Percentiles rank a stretch among this genome's conserved stretches.
phyloP scores from a whole-genome alignment of 2,113 vertebrate species.

The Trematomus loennbergii region DNA sequence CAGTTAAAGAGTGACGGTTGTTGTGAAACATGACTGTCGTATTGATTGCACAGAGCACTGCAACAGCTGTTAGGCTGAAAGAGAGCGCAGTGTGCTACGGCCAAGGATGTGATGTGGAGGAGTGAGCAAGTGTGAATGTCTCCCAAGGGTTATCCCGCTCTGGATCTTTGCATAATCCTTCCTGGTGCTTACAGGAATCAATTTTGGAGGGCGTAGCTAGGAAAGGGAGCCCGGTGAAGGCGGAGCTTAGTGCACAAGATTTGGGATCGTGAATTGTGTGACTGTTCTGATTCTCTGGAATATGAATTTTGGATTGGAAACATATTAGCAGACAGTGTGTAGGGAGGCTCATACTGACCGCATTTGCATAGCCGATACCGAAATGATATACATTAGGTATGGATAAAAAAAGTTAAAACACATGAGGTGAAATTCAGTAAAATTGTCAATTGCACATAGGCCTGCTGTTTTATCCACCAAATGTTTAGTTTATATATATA shows the following conservation, averaged over 20 bases:
- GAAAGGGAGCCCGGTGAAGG: slow-evolving; percentile 18
- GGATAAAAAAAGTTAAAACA: background rate
- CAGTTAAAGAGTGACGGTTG: slow-evolving; percentile 67
- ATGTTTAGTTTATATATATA: background rate
- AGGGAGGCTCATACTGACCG: background rate
- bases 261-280: slow-evolving; percentile 11
- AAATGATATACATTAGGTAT: no score
- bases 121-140: slow-evolving; percentile 67
- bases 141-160: slow-evolving; percentile 70
- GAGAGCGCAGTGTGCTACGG: slow-evolving; percentile 47
- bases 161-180: slow-evolving; percentile 72
- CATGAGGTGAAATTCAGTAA: background rate
- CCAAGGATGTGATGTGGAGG: slow-evolving; percentile 62
- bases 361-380: background rate
- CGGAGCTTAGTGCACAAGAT: slow-evolving; percentile 16
- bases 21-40: slow-evolving; percentile 76
- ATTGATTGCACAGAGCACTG: slow-evolving; percentile 69
- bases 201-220: slow-evolving; percentile 52
- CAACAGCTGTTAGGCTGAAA: slow-evolving; percentile 76
- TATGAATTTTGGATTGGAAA: background rate
- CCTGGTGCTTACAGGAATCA: slow-evolving; percentile 61
- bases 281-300: background rate
- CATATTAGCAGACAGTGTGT: background rate
- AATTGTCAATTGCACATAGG: background rate
- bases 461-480: no score